Conservation (phyloP, 30 jellyfish, hydroid and myxozoan genomes). For the Turritopsis dohrnii region DNA sequence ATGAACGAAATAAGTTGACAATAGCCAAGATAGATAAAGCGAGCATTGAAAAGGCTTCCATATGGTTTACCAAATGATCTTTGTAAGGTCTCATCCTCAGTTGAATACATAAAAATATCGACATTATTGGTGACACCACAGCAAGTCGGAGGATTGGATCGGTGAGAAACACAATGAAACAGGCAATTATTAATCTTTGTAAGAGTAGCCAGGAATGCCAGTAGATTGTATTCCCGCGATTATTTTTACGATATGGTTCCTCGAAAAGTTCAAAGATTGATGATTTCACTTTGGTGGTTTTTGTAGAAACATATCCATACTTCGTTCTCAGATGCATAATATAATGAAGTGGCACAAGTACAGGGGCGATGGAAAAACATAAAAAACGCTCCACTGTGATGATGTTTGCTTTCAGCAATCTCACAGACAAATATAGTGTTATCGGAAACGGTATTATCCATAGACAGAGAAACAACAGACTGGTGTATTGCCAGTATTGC, state of each 20-base stretch:
- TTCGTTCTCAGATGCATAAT: not conserved
- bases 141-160: constrained; percentile 1
- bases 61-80: not conserved
- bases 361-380: constrained; percentile 18
- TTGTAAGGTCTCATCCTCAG: constrained; percentile 20
- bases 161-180: too few relatives aligned
- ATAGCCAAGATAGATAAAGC: too few relatives aligned
- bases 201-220: too few relatives aligned
- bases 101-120: constrained; percentile 2
- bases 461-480: constrained; percentile 19
- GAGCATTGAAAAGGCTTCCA: constrained; percentile 25
- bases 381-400: constrained; percentile 10
- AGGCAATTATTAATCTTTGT: too few relatives aligned
- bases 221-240: too few relatives aligned
- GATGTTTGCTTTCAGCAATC: not conserved
- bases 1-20: too few relatives aligned
- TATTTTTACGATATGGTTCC: too few relatives aligned
- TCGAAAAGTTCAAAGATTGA: too few relatives aligned
- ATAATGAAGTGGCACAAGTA: constrained; percentile 1
- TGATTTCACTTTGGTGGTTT: too few relatives aligned
- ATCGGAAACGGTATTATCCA: constrained; percentile 20
- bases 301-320: not conserved
- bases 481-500: constrained; percentile 32
- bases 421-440: not conserved
- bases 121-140: not conserved